phyloP scores from a whole-genome alignment of 2,113 vertebrate genomes.

The Phasianus colchicus region DNA sequence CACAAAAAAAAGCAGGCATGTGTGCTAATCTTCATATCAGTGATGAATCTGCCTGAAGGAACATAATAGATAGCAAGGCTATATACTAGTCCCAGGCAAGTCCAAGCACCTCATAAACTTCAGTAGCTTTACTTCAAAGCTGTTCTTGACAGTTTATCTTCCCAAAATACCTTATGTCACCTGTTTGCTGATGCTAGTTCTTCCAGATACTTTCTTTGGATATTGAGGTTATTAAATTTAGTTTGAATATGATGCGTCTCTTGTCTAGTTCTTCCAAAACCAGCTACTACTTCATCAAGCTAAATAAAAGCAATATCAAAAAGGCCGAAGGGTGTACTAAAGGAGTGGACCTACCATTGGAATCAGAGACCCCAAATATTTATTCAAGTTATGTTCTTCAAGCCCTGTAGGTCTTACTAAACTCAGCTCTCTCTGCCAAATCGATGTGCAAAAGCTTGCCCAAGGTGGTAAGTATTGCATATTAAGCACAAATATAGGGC shows the following conservation, averaged over 20 bases:
- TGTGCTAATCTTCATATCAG: background rate
- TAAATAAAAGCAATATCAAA: background rate
- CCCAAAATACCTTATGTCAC: background rate
- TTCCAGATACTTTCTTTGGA: background rate
- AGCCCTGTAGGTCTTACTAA: background rate
- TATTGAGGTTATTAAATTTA: background rate
- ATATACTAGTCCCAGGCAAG: background rate
- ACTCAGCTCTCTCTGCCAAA: background rate
- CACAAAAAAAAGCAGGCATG: background rate
- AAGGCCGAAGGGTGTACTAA: accelerated
- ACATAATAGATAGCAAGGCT: background rate
- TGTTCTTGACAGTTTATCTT: background rate
- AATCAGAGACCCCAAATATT: background rate
- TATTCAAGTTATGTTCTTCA: background rate
- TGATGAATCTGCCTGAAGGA: background rate
- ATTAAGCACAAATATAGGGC: background rate
- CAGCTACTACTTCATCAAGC: background rate
- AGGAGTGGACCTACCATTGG: background rate
- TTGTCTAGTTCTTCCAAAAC: background rate
- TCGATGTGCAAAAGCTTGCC: background rate
- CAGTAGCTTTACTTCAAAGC: background rate
- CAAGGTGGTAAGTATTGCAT: background rate
- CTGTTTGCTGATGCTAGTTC: background rate
- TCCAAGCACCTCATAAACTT: background rate
- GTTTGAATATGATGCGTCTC: background rate